These are phyloP conservation scores for Metridium senile DNA, from an alignment of 92 coral and sea anemone genomes.

Conservation along the genomic window DNA sequence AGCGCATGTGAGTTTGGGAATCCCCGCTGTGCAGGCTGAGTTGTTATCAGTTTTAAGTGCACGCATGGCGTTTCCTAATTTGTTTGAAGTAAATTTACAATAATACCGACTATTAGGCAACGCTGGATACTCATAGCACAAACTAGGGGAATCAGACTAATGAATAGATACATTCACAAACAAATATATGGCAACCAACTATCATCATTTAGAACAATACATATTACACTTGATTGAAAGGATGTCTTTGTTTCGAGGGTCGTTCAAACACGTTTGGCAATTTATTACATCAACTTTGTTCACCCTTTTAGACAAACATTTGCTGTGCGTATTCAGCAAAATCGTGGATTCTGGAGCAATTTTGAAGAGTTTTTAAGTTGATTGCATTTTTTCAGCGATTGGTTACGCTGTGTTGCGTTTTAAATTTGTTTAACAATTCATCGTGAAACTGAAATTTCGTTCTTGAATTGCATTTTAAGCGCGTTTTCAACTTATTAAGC, in stretches of 20 bases:
- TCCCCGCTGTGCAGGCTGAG: conserved; percentile 40
- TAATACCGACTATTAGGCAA: conserved; percentile 24
- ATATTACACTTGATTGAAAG: conserved; percentile 7
- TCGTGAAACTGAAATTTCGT: too few relatives aligned
- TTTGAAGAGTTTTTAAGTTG: too few relatives aligned
- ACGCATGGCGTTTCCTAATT: conserved; percentile 59
- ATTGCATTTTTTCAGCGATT: too few relatives aligned
- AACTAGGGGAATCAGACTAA: conserved; percentile 8
- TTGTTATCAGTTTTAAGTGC: conserved; percentile 55
- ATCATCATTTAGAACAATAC: conserved; percentile 11
- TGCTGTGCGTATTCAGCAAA: background rate
- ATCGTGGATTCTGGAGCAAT: too few relatives aligned
- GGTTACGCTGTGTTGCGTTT: too few relatives aligned
- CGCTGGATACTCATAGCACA: conserved; percentile 26
- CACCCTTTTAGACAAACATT: background rate
- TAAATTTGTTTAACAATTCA: too few relatives aligned
- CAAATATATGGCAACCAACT: conserved; percentile 18
- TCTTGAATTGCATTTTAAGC: too few relatives aligned
- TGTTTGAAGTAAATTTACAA: conserved; percentile 81
- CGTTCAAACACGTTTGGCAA: conserved; percentile 25
- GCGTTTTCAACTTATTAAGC: too few relatives aligned
- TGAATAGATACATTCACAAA: conserved; percentile 14
- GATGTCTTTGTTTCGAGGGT: conserved; percentile 22
- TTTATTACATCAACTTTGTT: background rate
- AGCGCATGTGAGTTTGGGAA: conserved; percentile 35